Evolutionary conservation across 2,797 vertebrate species (phyloP), one percentile per base, ranked within the genome.

Genomic region (Fringilla coelebs): DNA sequence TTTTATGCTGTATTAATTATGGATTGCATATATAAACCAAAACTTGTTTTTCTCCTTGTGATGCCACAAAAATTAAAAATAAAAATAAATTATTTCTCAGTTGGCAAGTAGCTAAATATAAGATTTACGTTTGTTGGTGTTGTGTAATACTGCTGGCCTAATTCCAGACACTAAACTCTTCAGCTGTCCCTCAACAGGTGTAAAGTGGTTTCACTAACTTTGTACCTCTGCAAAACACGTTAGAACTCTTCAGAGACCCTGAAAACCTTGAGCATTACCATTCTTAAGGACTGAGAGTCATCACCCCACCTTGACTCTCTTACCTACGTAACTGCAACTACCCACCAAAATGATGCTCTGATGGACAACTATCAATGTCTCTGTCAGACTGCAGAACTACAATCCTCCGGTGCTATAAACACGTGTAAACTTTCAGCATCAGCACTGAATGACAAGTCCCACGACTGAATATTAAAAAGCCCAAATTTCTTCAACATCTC

Each of bases 131-230:
- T 80, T 88, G 55, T 36, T 92, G 79, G 32, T 94, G 92, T 97
- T 97, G 83, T 91, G 75, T 77, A 84, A 91, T 83, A 82, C 26
- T 84, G 61, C 46, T 81, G 90, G 86, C 55, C 71, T 93, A 85
- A 51, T 61, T 94, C 87, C 95, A 96, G 77, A 45, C 74, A 66
- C 77, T 94, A 49, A 85, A 90, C 45, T 85, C 66, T 41, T 73
- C 94, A 97, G 96, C 96, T 97, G 94, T 93, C 76, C 18, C 29
- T 95, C 22, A 17, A 96, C 95, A 97, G 96, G 95, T 95, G 94
- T 93, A 67, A 90, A 72, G 67, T 0, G 11, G 72, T 79, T 90
- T 92, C 93, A 66, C 38, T 87, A 91, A 88, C 62, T 31, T 36
- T 72, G 46, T 88, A 85, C 67, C 87, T 83, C 52, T 80, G 57